Evolutionary conservation across 2,797 vertebrate genomes (phyloP), one percentile per base, ranked within the genome.

Genomic region (Botia kubotai): DNA sequence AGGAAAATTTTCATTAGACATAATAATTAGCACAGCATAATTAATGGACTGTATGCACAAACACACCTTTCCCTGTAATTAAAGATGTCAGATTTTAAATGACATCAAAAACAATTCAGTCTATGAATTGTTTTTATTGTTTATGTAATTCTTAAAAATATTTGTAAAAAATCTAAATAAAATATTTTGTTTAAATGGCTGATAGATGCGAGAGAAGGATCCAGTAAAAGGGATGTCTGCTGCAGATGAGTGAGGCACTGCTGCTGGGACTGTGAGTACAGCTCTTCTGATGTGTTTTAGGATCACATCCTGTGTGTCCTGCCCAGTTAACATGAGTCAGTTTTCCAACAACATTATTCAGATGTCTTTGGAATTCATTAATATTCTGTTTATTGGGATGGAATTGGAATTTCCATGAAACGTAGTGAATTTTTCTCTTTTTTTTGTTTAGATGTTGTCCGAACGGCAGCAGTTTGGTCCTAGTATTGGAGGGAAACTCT

Each of bases 171-270:
- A 39, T 2, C 6, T 29, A 29, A 29, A 39, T 3, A 39, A 39
- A 39, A 62, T 10, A 6, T 10, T n/a, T n/a, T 33, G 3, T n/a
- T 36, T 67, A 13, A 60, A 16, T 62, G 78, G 17, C 43, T 39
- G 6, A 53, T 77, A 97, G 96, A 96, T 96, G 95, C 93, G 95
- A 92, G 92, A 93, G 88, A 95, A 93, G 88, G 96, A 96, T 82
- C 95, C 95, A 57, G 91, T 95, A 83, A 96, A 96, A 93, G 96
- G 96, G 87, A 96, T 95, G 92, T 90, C 94, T 0, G 94, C 93
- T 70, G 87, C 93, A 36, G 95, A 97, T 82, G 95, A 96, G 85
- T 87, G 72, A 83, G 71, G 23, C 16, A 14, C 73, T 74, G 77
- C 77, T 60, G 71, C 66, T 81, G 77, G 57, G 16, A 77, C 70